A percentile compares a stretch with the other conserved stretches of the same genome.
phyloP scores from a whole-genome alignment of 2,888 invertebrate species.

The Vannuccia rotundouncinata region DNA sequence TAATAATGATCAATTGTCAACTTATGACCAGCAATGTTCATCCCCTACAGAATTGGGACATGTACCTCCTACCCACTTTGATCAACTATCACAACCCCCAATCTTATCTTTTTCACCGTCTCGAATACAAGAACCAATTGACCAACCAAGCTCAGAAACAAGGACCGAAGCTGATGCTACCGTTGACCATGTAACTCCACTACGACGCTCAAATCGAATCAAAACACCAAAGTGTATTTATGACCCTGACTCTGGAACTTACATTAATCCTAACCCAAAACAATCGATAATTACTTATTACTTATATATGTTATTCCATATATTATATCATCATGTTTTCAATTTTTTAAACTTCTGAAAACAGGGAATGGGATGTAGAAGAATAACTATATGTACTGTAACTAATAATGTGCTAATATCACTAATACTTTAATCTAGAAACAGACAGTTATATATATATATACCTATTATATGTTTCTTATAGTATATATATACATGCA shows the following conservation, averaged over 20 bases:
- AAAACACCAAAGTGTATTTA: background rate
- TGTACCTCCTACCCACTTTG: background rate
- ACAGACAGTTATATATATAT: background rate
- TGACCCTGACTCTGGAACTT: background rate
- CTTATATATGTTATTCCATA: background rate
- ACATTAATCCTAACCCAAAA: background rate
- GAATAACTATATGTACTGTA: background rate
- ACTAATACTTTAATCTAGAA: background rate
- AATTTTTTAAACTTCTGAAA: background rate
- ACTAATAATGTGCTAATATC: background rate
- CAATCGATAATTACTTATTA: background rate
- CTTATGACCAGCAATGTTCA: background rate
- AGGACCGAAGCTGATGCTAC: background rate
- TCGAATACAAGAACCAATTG: background rate
- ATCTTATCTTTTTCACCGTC: background rate
- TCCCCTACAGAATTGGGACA: background rate
- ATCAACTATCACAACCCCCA: background rate
- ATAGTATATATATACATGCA: background rate
- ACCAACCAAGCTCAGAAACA: background rate
- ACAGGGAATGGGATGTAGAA: background rate
- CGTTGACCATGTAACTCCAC: background rate
- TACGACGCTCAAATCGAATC: background rate
- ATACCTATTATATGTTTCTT: background rate
- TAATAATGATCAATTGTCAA: background rate
- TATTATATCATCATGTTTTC: background rate